Evolutionary conservation across 2,888 invertebrate genomes (phyloP).

Genomic region (Diarsia mendica): DNA sequence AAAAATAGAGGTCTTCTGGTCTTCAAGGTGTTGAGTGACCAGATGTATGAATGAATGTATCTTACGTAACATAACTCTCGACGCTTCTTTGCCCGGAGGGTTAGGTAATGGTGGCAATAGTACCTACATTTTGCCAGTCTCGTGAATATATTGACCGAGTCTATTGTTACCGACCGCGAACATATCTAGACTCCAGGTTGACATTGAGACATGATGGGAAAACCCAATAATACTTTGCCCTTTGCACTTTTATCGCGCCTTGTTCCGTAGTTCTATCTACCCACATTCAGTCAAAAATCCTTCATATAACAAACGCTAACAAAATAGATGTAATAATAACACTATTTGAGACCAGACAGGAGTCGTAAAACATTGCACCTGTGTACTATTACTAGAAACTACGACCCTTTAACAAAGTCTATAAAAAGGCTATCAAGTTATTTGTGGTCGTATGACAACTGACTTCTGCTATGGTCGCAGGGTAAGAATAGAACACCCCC

Average conservation of each 20-base stretch:
- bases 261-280: background rate
- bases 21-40: too few species aligned
- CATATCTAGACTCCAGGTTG: too few species aligned
- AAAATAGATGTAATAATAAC: background rate
- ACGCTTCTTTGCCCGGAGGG: background rate
- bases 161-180: background rate
- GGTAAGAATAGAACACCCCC: constrained; percentile 15
- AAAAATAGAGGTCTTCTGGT: background rate
- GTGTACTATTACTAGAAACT: constrained; percentile 6
- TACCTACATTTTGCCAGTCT: background rate
- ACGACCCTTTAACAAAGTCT: background rate
- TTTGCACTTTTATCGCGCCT: too few species aligned
- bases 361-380: constrained; percentile 12
- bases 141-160: background rate
- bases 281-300: background rate
- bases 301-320: background rate
- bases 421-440: constrained; percentile 42
- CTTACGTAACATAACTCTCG: background rate
- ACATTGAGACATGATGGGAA: background rate
- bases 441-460: background rate
- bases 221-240: background rate
- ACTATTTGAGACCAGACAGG: background rate
- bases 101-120: background rate
- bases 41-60: background rate
- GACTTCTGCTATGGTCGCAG: background rate